Base-by-base conservation (phyloP, 2,797 vertebrate genomes). In the Chanos chanos region DNA sequence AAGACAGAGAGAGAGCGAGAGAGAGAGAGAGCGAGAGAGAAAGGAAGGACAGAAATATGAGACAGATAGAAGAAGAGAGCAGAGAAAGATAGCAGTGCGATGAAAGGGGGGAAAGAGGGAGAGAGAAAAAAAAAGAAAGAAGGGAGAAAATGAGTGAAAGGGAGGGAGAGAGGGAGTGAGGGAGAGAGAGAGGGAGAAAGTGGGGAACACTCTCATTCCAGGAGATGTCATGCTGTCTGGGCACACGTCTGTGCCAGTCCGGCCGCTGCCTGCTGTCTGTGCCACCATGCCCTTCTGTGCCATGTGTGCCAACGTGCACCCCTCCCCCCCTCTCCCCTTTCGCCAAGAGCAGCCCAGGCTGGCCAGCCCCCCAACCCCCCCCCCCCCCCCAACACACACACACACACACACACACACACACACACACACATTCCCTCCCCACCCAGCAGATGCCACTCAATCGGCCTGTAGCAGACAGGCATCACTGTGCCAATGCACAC, bases 171-270 rank as follows among this genome's bases (percentile, higher is more conserved):
- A 59, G 51, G 9, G 54, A 44, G 50, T 61, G 54, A 52, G 63
- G 5, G 5, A 47, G 10, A 37, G 12, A 15, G 19, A 8, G 13
- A 19, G 15, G 16, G 37, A 27, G n/a, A 2, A 21, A 55, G 68
- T 28, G 64, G 66, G 67, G 70, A 16, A 15, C 82, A 89, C 90
- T 88, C 89, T 93, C 93, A 93, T 95, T 97, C 94, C 94, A 93
- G 91, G 89, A 93, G 93, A 95, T 92, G 90, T 94, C 95, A 93
- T 89, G 93, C 94, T 94, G 95, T 89, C 93, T 82, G 85, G 86
- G 81, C 81, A 91, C 93, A 92, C 75, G 81, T 92, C 91, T 89
- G 85, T 89, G 88, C 89, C 83, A 90, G 91, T 91, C 90, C 90
- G 85, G 89, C 86, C 88, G 84, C 86, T 89, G 89, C 91, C 88